Conservation (phyloP, 2,113 vertebrate species). For the Lucifuga dentata region DNA sequence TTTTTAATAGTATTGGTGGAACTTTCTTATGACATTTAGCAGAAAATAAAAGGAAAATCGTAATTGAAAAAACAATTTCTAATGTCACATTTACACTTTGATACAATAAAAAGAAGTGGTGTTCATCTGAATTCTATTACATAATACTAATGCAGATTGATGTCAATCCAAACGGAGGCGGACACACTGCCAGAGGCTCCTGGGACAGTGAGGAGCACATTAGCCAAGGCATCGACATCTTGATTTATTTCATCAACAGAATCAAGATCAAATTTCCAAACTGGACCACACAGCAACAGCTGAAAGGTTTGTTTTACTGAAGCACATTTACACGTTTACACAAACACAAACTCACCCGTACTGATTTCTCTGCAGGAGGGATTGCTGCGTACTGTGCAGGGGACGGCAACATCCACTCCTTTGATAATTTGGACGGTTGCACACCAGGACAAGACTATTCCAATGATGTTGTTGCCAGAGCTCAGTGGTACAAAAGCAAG, state of each 20-base stretch:
- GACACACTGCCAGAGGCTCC: neutral
- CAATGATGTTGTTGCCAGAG: conserved; percentile 68
- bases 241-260: conserved; percentile 4
- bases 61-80: no score
- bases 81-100: no score
- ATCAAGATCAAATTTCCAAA: neutral
- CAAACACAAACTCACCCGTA: no score
- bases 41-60: no score
- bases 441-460: conserved; percentile 58
- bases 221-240: conserved; percentile 28
- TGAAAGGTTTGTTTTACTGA: conserved; percentile 64
- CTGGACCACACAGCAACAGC: conserved; percentile 35
- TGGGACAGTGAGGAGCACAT: conserved; percentile 60
- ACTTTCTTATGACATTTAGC: no score
- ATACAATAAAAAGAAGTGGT: no score
- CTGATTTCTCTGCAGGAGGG: conserved; percentile 33
- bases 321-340: no score
- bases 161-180: conserved; percentile 17
- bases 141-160: conserved; percentile 41
- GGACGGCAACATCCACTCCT: neutral
- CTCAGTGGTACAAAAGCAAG: conserved; percentile 56
- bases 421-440: neutral
- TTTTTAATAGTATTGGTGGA: no score
- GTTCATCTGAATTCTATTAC: no score
- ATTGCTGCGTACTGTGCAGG: conserved; percentile 66